These are phyloP conservation scores for Orycteropus afer DNA, from an alignment of 2,113 vertebrate genomes.

Conservation along the genomic window DNA sequence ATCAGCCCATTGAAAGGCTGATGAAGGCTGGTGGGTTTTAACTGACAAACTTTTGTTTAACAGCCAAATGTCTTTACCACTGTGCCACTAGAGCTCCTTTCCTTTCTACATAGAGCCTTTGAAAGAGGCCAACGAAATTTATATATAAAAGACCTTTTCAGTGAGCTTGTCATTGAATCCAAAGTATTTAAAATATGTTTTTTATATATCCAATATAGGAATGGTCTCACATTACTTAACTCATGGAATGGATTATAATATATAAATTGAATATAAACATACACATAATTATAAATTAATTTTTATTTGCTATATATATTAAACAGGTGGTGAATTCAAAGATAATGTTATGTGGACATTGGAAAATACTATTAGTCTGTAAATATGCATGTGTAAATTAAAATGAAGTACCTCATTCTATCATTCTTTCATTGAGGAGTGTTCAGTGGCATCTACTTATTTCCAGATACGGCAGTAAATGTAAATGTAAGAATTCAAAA, in stretches of 20 bases:
- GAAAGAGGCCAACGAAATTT: neutral
- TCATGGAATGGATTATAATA: neutral
- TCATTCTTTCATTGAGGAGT: neutral
- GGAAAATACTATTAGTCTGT: neutral
- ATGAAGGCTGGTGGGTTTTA: too few relatives aligned
- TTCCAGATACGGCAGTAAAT: neutral
- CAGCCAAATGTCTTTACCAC: too few relatives aligned
- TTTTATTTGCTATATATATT: slow-evolving; percentile 15
- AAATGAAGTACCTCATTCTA: neutral
- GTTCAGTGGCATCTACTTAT: neutral
- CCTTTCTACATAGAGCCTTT: neutral
- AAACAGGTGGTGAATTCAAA: neutral
- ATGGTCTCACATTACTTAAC: neutral
- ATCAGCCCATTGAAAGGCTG: too few relatives aligned
- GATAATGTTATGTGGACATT: neutral
- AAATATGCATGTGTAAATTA: neutral
- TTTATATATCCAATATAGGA: neutral
- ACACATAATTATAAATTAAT: neutral
- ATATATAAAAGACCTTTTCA: neutral
- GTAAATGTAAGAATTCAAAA: neutral
- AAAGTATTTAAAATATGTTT: neutral
- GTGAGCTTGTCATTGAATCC: neutral
- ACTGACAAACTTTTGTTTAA: too few relatives aligned
- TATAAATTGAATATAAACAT: neutral
- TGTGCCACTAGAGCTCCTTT: neutral